Evolutionary conservation across 1,140 invertebrate genomes (phyloP).

Genomic region (Aphaenogaster floridana): DNA sequence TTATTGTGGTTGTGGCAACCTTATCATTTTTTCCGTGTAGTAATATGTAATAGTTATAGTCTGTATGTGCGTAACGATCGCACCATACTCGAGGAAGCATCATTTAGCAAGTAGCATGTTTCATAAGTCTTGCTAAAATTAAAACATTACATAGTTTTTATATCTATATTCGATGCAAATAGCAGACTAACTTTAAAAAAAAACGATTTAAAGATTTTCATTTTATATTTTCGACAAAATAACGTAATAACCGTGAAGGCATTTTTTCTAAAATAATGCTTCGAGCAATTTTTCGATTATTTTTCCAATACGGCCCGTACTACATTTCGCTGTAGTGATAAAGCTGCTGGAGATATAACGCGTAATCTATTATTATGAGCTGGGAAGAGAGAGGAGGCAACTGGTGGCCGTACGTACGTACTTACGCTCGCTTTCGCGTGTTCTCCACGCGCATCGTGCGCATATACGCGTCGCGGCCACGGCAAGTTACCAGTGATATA

Average conservation of each 20-base stretch:
- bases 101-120: background rate
- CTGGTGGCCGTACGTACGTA: slow-evolving; percentile 72
- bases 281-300: background rate
- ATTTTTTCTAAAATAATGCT: background rate
- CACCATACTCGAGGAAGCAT: background rate
- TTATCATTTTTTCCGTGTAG: no score
- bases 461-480: slow-evolving; percentile 57
- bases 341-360: slow-evolving; percentile 21
- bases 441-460: slow-evolving; percentile 50
- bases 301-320: background rate
- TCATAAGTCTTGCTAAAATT: background rate
- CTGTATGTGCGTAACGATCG: background rate
- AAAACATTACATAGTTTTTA: background rate
- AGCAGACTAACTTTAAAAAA: background rate
- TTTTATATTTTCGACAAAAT: background rate
- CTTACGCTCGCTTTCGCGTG: slow-evolving; percentile 38
- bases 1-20: no score
- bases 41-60: background rate
- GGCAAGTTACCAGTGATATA: slow-evolving; percentile 56
- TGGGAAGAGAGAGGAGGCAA: slow-evolving; percentile 59
- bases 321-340: background rate
- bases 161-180: background rate
- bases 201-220: background rate
- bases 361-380: slow-evolving; percentile 44
- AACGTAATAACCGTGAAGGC: background rate